Evolutionary conservation across 2,113 vertebrate genomes (phyloP).

Genomic region (Neofelis nebulosa): DNA sequence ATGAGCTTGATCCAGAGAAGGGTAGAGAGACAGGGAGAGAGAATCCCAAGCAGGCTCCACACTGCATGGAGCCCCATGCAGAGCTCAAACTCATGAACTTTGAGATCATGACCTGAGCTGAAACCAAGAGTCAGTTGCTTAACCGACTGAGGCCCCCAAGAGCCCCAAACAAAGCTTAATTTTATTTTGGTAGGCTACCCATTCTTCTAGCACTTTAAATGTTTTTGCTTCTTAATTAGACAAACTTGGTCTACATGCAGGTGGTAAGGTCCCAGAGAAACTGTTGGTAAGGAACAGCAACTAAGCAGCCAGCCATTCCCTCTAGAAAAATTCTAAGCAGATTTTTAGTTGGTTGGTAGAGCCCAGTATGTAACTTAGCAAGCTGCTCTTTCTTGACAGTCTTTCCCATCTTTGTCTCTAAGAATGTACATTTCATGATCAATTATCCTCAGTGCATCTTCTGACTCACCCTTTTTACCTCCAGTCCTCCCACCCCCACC

Average conservation of each 20-base stretch:
- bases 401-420: not conserved
- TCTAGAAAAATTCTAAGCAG: not conserved
- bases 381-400: not conserved
- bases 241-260: not conserved
- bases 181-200: not conserved
- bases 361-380: not conserved
- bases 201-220: not conserved
- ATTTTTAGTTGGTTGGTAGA: not conserved
- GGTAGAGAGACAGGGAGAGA: too few relatives aligned
- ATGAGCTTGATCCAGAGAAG: too few relatives aligned
- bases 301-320: not conserved
- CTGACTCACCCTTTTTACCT: not conserved
- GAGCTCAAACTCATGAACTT: too few relatives aligned
- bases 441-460: not conserved
- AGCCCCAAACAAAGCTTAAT: not conserved
- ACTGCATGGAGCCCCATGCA: too few relatives aligned
- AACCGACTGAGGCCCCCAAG: too few relatives aligned
- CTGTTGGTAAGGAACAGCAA: not conserved
- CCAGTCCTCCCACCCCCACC: too few relatives aligned
- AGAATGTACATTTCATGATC: not conserved
- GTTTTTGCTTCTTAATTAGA: not conserved
- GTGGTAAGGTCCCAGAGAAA: not conserved
- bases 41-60: too few relatives aligned
- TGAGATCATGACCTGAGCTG: too few relatives aligned
- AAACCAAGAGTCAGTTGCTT: too few relatives aligned